phyloP scores from a whole-genome alignment of 1,140 invertebrate genomes.

The Mylabris phalerata region DNA sequence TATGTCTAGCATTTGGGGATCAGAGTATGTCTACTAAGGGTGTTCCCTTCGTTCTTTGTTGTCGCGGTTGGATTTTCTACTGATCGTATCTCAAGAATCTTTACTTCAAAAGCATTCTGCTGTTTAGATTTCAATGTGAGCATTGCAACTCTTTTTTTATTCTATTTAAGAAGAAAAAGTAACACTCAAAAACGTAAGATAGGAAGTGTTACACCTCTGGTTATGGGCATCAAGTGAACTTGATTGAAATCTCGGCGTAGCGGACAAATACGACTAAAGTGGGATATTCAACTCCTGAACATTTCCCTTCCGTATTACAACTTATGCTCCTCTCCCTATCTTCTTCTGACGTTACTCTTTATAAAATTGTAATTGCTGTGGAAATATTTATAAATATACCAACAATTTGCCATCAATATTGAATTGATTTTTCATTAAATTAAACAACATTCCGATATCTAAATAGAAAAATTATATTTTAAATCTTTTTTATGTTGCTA shows the following conservation, averaged over 20 bases:
- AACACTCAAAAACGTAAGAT: slow-evolving; percentile 24
- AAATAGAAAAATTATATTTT: no score
- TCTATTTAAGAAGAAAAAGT: slow-evolving; percentile 26
- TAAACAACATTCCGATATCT: no score
- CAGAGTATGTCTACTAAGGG: slow-evolving; percentile 21
- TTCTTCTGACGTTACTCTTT: neutral
- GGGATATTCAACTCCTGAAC: slow-evolving; percentile 37
- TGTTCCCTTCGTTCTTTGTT: slow-evolving; percentile 26
- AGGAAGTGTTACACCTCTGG: slow-evolving; percentile 33
- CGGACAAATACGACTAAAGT: slow-evolving; percentile 39
- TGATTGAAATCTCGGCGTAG: slow-evolving; percentile 41
- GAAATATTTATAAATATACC: neutral
- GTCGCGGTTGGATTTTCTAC: slow-evolving; percentile 24
- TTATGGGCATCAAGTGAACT: slow-evolving; percentile 38
- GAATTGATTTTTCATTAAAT: no score
- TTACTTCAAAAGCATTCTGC: slow-evolving; percentile 28
- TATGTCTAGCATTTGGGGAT: slow-evolving; percentile 28
- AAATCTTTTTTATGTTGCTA: neutral
- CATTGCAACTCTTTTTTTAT: slow-evolving; percentile 24
- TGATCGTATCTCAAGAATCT: slow-evolving; percentile 25
- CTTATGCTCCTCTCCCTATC: slow-evolving; percentile 27
- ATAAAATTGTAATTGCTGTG: slow-evolving; percentile 21
- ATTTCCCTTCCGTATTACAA: slow-evolving; percentile 24
- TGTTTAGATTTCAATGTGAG: slow-evolving; percentile 28
- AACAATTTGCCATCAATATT: no score